Conservation (phyloP, 2,797 vertebrate species). For the Melanogrammus aeglefinus region DNA sequence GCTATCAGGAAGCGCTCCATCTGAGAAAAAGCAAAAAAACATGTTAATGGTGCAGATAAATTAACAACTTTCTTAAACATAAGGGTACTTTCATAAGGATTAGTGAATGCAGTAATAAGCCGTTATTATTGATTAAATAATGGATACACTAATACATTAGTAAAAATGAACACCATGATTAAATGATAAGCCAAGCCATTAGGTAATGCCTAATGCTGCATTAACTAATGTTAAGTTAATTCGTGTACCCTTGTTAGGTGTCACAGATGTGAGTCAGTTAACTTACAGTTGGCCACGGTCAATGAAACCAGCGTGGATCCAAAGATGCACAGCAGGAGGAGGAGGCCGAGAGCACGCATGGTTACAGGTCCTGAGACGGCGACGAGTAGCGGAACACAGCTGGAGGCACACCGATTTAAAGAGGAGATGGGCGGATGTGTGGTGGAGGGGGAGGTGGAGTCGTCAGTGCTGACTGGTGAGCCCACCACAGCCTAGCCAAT, state of each 20-base stretch:
- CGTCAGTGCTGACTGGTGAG: too few species aligned
- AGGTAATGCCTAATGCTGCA: not conserved
- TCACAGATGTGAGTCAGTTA: too few species aligned
- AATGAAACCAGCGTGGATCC: constrained; percentile 34
- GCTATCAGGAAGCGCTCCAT: not conserved
- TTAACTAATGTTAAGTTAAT: too few species aligned
- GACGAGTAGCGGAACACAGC: not conserved
- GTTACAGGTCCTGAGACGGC: not conserved
- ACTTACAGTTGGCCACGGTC: constrained; percentile 42
- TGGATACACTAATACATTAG: not conserved
- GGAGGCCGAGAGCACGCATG: constrained; percentile 42
- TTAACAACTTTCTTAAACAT: not conserved
- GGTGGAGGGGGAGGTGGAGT: not conserved
- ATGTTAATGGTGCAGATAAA: not conserved
- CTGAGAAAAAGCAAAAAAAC: constrained; percentile 25
- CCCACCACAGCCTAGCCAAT: too few species aligned
- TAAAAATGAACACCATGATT: not conserved
- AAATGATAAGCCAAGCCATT: too few species aligned
- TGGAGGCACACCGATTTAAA: not conserved
- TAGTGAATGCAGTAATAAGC: not conserved
- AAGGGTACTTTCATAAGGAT: too few species aligned
- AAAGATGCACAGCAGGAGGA: constrained; percentile 56
- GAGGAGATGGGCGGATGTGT: not conserved
- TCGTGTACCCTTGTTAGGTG: too few species aligned
- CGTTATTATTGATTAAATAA: not conserved